Evolutionary conservation across 1,140 invertebrate genomes (phyloP).

Genomic region (Solenopsis fugax): DNA sequence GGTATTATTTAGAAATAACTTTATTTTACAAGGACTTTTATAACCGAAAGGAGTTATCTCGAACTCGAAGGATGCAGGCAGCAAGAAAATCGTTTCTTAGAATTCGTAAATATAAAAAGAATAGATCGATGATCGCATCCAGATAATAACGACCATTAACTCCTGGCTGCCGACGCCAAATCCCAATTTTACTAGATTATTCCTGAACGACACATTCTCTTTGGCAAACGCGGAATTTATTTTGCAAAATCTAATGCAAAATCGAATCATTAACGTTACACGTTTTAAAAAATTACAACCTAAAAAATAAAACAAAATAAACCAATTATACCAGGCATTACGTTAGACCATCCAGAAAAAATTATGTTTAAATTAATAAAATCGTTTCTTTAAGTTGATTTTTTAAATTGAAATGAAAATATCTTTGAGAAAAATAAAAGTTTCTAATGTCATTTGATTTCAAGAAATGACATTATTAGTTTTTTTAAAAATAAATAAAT

Average conservation of each 20-base stretch:
- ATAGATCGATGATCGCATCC: slow-evolving; percentile 58
- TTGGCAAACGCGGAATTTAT: not conserved
- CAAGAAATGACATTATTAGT: no score
- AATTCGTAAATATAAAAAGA: slow-evolving; percentile 70
- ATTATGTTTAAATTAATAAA: no score
- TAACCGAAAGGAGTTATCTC: not conserved
- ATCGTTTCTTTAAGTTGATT: no score
- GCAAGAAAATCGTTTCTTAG: slow-evolving; percentile 65
- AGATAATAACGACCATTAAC: slow-evolving; percentile 73
- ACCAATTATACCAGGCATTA: not conserved
- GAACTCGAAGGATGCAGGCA: not conserved
- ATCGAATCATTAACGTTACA: not conserved
- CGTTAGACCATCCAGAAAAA: not conserved
- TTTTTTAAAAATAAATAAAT: no score
- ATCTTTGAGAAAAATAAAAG: no score
- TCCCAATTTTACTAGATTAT: not conserved
- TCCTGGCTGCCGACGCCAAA: not conserved
- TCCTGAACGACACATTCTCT: not conserved
- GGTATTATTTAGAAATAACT: not conserved
- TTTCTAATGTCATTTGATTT: no score
- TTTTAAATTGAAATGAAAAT: no score
- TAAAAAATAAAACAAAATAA: not conserved
- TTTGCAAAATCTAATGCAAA: not conserved
- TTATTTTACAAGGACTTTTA: not conserved
- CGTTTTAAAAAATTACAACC: not conserved